Conservation (phyloP, 2,888 invertebrate genomes). For the Calliopum simillimum region DNA sequence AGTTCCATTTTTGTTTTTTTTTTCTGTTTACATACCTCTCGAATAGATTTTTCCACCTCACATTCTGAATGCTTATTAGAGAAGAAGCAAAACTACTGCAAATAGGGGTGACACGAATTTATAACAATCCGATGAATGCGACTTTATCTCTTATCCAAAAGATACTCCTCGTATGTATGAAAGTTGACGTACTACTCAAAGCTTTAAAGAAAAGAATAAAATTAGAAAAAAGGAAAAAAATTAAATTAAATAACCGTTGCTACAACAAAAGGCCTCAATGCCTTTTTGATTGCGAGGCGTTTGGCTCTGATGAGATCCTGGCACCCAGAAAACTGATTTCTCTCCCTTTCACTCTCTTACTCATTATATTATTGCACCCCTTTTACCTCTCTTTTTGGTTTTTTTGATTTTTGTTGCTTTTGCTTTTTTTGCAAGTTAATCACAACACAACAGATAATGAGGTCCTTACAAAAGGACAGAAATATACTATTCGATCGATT, state of each 20-base stretch:
- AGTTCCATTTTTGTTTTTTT: constrained; percentile 25
- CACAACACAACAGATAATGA: constrained; percentile 52
- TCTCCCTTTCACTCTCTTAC: background rate
- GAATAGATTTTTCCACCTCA: background rate
- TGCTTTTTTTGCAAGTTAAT: constrained; percentile 60
- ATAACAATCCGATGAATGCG: constrained; percentile 4
- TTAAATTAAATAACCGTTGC: constrained; percentile 7
- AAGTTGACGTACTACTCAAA: background rate
- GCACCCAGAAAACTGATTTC: constrained; percentile 56
- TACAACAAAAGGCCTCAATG: constrained; percentile 44
- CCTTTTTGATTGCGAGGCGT: constrained; percentile 66
- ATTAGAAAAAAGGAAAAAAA: constrained; percentile 22
- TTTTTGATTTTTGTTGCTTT: constrained; percentile 44
- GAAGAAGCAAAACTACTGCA: background rate
- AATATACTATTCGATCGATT: constrained; percentile 14
- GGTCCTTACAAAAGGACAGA: constrained; percentile 29
- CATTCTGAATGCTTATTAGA: background rate
- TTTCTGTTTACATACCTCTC: background rate
- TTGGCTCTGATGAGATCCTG: constrained; percentile 62
- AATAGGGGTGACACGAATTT: background rate
- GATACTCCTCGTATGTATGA: too few relatives aligned
- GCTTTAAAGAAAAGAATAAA: constrained; percentile 3
- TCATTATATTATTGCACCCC: background rate
- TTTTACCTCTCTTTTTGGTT: constrained; percentile 38
- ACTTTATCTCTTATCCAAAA: background rate